A percentile compares a stretch with the other conserved stretches of the same genome.
Conservation (phyloP, 2,888 invertebrate species). For the Polydrusus tereticollis region DNA sequence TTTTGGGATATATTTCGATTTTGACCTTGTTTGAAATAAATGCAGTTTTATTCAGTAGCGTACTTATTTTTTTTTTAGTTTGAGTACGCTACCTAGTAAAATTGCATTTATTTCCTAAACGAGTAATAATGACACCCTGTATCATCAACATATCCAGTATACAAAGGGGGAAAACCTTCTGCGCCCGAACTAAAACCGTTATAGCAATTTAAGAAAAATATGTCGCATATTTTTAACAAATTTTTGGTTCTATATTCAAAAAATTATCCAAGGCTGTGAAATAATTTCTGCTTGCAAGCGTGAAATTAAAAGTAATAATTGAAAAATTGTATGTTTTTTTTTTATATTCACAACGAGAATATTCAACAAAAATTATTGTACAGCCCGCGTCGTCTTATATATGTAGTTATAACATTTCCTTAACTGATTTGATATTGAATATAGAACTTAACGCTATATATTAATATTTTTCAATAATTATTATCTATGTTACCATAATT, state of each 20-base stretch:
- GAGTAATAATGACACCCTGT: no score
- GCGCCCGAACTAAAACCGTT: no score
- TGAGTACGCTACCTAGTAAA: no score
- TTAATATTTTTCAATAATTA: conserved; percentile 38
- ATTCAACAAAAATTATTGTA: background rate
- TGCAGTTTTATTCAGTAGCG: no score
- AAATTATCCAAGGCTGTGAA: background rate
- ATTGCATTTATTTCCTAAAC: no score
- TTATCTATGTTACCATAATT: conserved; percentile 50
- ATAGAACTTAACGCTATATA: conserved; percentile 44
- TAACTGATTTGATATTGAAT: conserved; percentile 33
- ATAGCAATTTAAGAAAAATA: conserved; percentile 29
- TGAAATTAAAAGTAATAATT: background rate
- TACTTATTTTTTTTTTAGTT: no score
- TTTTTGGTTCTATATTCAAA: conserved; percentile 40
- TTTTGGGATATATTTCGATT: no score
- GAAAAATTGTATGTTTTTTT: background rate
- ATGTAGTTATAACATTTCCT: conserved; percentile 28
- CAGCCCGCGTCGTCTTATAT: background rate
- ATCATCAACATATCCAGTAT: no score
- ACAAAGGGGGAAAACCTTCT: no score
- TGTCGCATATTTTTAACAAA: conserved; percentile 23
- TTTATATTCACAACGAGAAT: background rate
- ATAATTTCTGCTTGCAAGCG: background rate
- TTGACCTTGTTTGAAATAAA: no score